A percentile compares a stretch with the other conserved stretches of the same genome.
Evolutionary conservation across 1,140 invertebrate genomes (phyloP).

Genomic region (Trichonephila clavata): DNA sequence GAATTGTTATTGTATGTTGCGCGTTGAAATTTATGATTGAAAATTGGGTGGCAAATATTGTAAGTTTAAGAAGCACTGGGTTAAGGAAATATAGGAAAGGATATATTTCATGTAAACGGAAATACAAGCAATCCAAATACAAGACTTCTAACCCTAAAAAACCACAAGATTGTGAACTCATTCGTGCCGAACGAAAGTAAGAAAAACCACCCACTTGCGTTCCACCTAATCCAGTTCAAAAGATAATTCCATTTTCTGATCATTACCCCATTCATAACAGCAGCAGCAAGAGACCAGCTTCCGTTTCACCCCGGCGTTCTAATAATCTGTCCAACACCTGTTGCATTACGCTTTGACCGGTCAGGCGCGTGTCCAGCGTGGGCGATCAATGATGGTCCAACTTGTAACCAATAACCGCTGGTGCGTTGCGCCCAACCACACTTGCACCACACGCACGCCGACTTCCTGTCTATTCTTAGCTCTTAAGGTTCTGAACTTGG

Average conservation of each 20-base stretch:
- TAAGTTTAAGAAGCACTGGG: no score
- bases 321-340: slow-evolving; percentile 48
- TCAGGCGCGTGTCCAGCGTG: slow-evolving; percentile 57
- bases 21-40: no score
- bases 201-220: background rate
- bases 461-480: slow-evolving; percentile 14
- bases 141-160: background rate
- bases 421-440: slow-evolving; percentile 36
- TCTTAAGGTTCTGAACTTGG: slow-evolving; percentile 16
- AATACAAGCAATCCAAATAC: background rate
- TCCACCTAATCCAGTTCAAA: background rate
- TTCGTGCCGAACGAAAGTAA: background rate
- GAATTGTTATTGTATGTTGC: no score
- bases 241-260: background rate
- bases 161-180: background rate
- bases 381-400: background rate
- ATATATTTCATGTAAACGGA: background rate
- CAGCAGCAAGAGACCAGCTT: background rate
- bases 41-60: no score
- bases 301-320: slow-evolving; percentile 2
- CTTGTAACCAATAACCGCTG: slow-evolving; percentile 66
- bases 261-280: background rate
- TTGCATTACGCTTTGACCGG: background rate
- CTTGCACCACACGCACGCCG: background rate
- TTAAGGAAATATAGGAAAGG: no score